Percentiles rank a stretch among this genome's conserved stretches.
phyloP scores from a whole-genome alignment of 1,140 invertebrate species.

The Schlechtendalia chinensis region DNA sequence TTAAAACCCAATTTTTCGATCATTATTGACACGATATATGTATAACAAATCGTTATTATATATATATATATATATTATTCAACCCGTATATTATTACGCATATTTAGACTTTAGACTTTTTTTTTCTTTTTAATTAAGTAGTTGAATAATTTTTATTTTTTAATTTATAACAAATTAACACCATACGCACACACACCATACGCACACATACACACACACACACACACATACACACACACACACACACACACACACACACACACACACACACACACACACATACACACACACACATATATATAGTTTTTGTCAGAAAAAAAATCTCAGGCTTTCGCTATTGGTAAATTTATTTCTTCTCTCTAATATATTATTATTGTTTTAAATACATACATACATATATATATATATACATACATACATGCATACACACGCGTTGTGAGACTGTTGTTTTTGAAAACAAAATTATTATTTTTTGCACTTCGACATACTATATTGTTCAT shows the following conservation, averaged over 20 bases:
- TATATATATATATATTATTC: conserved; percentile 10
- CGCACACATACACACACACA: too few relatives aligned
- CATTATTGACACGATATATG: conserved; percentile 9
- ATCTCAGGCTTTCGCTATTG: conserved; percentile 49
- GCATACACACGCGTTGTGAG: background rate
- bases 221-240: background rate
- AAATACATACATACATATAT: background rate
- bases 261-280: too few relatives aligned
- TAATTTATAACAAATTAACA: conserved; percentile 46
- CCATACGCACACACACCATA: background rate
- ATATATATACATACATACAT: too few relatives aligned
- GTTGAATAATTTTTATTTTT: conserved; percentile 38
- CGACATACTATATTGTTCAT: conserved; percentile 3
- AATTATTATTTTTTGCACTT: conserved; percentile 29
- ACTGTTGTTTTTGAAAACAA: conserved; percentile 9
- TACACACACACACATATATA: too few relatives aligned
- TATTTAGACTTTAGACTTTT: conserved; percentile 38
- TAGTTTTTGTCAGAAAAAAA: conserved; percentile 33
- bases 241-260: too few relatives aligned
- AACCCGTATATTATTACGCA: conserved; percentile 1
- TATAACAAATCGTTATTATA: conserved; percentile 32
- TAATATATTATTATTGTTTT: conserved; percentile 25
- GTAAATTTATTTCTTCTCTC: conserved; percentile 49
- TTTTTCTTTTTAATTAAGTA: conserved; percentile 43
- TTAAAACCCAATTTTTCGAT: conserved; percentile 20